Evolutionary conservation across 1,140 invertebrate genomes (phyloP), one percentile per base, ranked within the genome.

Genomic region (Drosophila prosaltans): DNA sequence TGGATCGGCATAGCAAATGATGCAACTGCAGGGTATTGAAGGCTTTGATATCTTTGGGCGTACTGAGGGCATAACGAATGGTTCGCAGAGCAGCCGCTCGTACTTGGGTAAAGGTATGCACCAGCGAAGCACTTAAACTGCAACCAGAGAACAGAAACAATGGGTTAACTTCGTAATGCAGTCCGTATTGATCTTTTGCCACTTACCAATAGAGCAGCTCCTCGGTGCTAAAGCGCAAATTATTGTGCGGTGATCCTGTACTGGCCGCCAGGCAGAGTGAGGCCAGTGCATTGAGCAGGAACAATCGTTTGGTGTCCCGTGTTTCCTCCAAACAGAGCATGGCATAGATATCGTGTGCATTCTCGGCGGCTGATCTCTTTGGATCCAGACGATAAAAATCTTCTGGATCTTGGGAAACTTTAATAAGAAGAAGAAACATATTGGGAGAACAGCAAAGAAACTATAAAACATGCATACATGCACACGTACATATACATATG

Each of bases 41-140:
- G 45, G 94, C 93, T 75, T 95, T 93, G 55, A 98, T 94, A 92
- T 97, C 96, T 81, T 95, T 94, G 76, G 96, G 94, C 76, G 94
- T 95, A 79, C 94, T 95, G 8, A 98, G 93, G 71, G 98, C 94
- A 92, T 98, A 97, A 66, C 98, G 94, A 30, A 99, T 94, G 9
- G 96, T 96, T 81, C 98, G 94, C 48, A 99, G 93, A 16, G 96
- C 95, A 41, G 96, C 97, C 64, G 98, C 96, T 89, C 98, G 94
- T 43, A 99, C 95, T 92, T 98, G 97, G 76, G 96, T 96, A 28
- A 96, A 95, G 74, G 98, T 96, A 91, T 98, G 95, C 24, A 98
- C 94, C 66, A 98, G 93, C 60, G 95, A 95, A 32, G 97, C 93
- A 67, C 97, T 95, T 78, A 99, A 94, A 92, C 98, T 98, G 58